phyloP scores from a whole-genome alignment of 1,140 invertebrate genomes.

The Aphaenogaster ashmeadi region DNA sequence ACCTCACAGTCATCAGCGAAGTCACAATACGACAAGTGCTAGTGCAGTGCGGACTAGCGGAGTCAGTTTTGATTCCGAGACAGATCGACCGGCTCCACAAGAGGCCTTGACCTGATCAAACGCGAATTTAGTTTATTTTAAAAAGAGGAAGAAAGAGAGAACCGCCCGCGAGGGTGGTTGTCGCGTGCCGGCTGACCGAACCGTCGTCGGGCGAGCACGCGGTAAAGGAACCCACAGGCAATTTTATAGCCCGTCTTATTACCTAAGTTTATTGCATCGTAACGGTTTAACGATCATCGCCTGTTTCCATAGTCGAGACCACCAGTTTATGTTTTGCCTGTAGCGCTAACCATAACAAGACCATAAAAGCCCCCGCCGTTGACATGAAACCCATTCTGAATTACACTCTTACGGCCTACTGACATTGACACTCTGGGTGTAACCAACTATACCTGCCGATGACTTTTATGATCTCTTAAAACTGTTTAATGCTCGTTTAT shows the following conservation, averaged over 20 bases:
- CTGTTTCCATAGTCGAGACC: slow-evolving; percentile 67
- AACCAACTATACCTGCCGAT: slow-evolving; percentile 77
- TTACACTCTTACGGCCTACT: slow-evolving; percentile 80
- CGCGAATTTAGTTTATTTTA: slow-evolving; percentile 57
- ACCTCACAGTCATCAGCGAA: slow-evolving; percentile 79
- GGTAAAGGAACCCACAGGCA: slow-evolving; percentile 73
- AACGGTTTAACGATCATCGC: slow-evolving; percentile 85
- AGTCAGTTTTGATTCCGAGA: slow-evolving; percentile 53
- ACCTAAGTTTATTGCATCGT: slow-evolving; percentile 86
- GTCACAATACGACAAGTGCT: slow-evolving; percentile 84
- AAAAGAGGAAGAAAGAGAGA: slow-evolving; percentile 43
- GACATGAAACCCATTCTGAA: slow-evolving; percentile 81
- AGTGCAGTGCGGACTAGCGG: slow-evolving; percentile 81
- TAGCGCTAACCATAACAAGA: slow-evolving; percentile 80
- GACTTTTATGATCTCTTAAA: slow-evolving; percentile 82
- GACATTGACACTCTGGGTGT: slow-evolving; percentile 81
- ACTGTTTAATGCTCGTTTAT: slow-evolving; percentile 75
- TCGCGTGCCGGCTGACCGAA: slow-evolving; percentile 83
- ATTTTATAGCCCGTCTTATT: slow-evolving; percentile 85
- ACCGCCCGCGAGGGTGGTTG: slow-evolving; percentile 72
- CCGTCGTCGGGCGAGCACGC: slow-evolving; percentile 71
- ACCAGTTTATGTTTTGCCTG: slow-evolving; percentile 65
- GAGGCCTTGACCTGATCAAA: slow-evolving; percentile 26
- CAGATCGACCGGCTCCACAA: slow-evolving; percentile 37
- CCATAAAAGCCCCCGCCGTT: slow-evolving; percentile 78